Base-by-base conservation (phyloP, 2,888 invertebrate genomes). In the Heliothis peltigera region DNA sequence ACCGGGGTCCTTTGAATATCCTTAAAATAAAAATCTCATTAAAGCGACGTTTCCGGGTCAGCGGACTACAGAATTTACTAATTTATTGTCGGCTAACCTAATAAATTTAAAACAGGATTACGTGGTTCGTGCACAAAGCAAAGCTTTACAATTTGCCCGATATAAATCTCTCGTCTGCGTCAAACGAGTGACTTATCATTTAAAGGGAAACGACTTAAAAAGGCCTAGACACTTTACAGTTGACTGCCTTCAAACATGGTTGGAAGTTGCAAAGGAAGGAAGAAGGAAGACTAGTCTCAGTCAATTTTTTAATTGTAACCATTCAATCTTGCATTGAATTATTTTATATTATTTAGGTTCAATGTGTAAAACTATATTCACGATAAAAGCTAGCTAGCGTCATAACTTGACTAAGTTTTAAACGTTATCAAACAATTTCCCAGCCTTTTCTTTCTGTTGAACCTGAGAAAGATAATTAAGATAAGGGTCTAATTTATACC, bases 61-160 rank as follows among this genome's bases (percentile, higher is more conserved):
- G 87, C 84, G 87, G 88, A 86, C 87, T 88, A 89, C 88, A 88
- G 89, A 92, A 92, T 91, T 90, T 87, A 92, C 92, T 89, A 92
- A 95, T 95, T 94, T 94, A 94, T 92, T 87, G 92, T 89, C 85
- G 88, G 89, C 86, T 89, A 87, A 90, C 91, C 91, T 92, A 94
- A 94, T 95, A 95, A 94, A 95, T 95, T 94, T 91, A 85, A 90
- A 92, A 90, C 90, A 85, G 94, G 94, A 94, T 95, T 94, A 94
- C 90, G 87, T 87, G 89, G 90, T 88, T 87, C 89, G 87, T 84
- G 89, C 89, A 91, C 91, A 90, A 89, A 91, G 91, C 89, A 89
- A 89, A 89, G 91, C 92, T 91, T 92, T 93, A 92, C 92, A 92
- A 94, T 93, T 92, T 92, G 89, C 87, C 88, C 84, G 87, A 87